phyloP scores from a whole-genome alignment of 2,797 vertebrate genomes.

The Adrianichthys oophorus region DNA sequence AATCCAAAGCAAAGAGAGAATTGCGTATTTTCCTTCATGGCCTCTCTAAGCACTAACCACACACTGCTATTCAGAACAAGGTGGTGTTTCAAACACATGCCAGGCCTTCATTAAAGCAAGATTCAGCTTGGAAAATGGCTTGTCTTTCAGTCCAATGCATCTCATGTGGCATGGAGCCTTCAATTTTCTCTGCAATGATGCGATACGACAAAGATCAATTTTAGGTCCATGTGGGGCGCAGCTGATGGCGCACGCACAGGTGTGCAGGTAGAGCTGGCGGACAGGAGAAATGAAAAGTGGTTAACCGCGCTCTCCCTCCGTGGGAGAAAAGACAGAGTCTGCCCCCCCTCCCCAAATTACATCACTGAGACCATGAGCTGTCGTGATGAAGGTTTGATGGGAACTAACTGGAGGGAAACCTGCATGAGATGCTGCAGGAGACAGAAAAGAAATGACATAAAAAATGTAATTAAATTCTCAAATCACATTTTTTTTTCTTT shows the following conservation, averaged over 20 bases:
- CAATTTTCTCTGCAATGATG: slow-evolving; percentile 44
- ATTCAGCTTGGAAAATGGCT: slow-evolving; percentile 37
- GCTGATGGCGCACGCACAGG: slow-evolving; percentile 64
- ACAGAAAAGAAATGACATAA: slow-evolving; percentile 17
- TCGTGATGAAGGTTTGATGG: slow-evolving; percentile 79
- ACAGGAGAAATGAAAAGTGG: slow-evolving; percentile 64
- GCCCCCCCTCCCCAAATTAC: slow-evolving; percentile 46
- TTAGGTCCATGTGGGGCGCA: slow-evolving; percentile 62
- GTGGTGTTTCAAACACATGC: slow-evolving; percentile 10
- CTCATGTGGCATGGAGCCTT: slow-evolving; percentile 34
- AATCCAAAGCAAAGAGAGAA: slow-evolving; percentile 22
- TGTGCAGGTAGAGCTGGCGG: slow-evolving; percentile 54
- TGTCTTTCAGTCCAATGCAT: slow-evolving; percentile 58
- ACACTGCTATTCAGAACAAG: slow-evolving; percentile 5
- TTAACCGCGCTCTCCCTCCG: slow-evolving; percentile 50
- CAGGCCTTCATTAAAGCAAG: slow-evolving; percentile 19
- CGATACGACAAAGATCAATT: slow-evolving; percentile 55
- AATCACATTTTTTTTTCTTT: slow-evolving; percentile 33
- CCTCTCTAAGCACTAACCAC: background rate
- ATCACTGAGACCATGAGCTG: slow-evolving; percentile 71
- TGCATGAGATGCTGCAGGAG: slow-evolving; percentile 39
- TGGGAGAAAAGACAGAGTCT: slow-evolving; percentile 42
- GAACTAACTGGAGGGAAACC: slow-evolving; percentile 72
- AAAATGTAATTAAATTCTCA: slow-evolving; percentile 28
- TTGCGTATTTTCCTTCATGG: slow-evolving; percentile 8